Conservation (phyloP, 64 coral and sea anemone genomes). For the Dendronephthya gigantea region DNA sequence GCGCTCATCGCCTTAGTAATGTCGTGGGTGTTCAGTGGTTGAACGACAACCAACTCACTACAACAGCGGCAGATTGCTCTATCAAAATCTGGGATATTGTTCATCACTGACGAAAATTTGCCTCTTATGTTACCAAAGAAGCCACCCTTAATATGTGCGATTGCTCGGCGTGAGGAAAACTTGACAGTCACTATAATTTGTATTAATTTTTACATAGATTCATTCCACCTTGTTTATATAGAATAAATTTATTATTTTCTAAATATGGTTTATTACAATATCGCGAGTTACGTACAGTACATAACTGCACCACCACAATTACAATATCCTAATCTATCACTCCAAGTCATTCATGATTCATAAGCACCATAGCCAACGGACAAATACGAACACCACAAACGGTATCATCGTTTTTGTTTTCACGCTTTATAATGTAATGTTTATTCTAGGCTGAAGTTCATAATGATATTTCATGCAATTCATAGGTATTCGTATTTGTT, state of each 20-base stretch:
- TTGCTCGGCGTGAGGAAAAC: neutral
- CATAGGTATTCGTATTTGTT: too few relatives aligned
- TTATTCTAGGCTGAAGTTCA: too few relatives aligned
- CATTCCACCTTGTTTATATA: neutral
- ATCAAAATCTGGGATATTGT: conserved; percentile 11
- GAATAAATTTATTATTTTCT: neutral
- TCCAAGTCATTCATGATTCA: too few relatives aligned
- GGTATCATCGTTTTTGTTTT: too few relatives aligned
- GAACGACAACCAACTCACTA: neutral
- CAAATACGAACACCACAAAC: too few relatives aligned
- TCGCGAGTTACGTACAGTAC: neutral
- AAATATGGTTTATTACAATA: neutral
- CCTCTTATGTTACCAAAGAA: neutral
- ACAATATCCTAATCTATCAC: too few relatives aligned
- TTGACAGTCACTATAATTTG: neutral
- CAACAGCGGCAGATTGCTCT: neutral
- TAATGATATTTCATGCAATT: too few relatives aligned
- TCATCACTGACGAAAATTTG: neutral
- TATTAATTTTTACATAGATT: neutral
- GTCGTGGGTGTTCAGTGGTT: neutral
- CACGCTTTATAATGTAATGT: too few relatives aligned
- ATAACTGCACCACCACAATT: too few relatives aligned
- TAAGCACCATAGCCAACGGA: too few relatives aligned
- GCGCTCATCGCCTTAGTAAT: neutral
- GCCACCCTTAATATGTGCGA: neutral